Base-by-base conservation (phyloP, 1,140 invertebrate genomes). In the Armadillidium nasatum region DNA sequence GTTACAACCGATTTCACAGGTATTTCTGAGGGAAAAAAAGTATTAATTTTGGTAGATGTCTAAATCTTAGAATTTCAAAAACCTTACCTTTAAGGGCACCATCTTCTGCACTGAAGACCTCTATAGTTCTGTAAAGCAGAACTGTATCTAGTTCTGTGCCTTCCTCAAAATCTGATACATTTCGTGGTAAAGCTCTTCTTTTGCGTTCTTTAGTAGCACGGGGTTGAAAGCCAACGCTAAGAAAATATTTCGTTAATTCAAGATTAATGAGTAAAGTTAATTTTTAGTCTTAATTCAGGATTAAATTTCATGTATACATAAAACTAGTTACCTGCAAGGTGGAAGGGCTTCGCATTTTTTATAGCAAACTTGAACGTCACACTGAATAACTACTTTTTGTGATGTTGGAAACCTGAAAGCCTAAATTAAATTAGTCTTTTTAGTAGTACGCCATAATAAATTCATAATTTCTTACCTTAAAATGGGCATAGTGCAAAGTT, bases 391-490 rank as follows among this genome's bases (percentile, higher is more conserved):
- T 4, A 82, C 74, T 21, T 79, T 79, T 7, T 44, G 43, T 4
- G 79, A 78, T 19, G 82, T 82, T 0, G 82, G 82, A 46, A 82
- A 82, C 43, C 82, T 78, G 78, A 82, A 82, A 54, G 82, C 82
- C 81, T 82, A 54, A 0, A 60, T 60, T 60, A 15, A 60, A 15
- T 60, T 19, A 60, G 19, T 13, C n/a, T n/a, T n/a, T 60, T 60
- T 19, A 13, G 50, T 3, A 60, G 7, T 60, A 60, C 7, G 3
- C 50, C 3, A 60, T 19, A 3, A n/a, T 54, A 15, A 15, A 7
- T 66, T 11, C 46, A 0, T 7, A 11, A 33, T 13, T n/a, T 21
- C 22, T 73, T 76, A 81, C 81, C 71, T 82, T 81, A 67, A 82
- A 82, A 44, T 76, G 73, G 33, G 75, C 79, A 75, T 80, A 82